Conservation (phyloP, 2,797 vertebrate species). For the Todus mexicanus region DNA sequence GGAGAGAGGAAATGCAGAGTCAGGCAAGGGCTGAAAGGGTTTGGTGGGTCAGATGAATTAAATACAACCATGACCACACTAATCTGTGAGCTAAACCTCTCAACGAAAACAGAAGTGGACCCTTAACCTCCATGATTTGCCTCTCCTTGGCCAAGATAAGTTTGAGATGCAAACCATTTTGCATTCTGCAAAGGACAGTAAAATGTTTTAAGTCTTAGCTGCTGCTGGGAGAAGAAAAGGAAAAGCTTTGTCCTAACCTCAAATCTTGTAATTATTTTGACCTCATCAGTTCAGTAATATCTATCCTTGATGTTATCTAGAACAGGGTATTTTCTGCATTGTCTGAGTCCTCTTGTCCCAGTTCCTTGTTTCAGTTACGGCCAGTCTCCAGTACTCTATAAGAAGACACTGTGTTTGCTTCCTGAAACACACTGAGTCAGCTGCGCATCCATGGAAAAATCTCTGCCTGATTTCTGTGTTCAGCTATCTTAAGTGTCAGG, state of each 20-base stretch:
- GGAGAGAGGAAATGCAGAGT: background rate
- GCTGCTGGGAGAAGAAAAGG: background rate
- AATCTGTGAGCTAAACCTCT: background rate
- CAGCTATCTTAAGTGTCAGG: background rate
- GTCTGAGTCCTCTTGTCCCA: background rate
- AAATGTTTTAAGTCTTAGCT: background rate
- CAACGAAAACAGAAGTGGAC: background rate
- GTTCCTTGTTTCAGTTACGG: background rate
- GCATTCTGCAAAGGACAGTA: rapidly evolving
- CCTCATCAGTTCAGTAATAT: background rate
- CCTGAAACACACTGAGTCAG: background rate
- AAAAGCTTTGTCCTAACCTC: background rate
- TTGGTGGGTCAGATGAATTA: background rate
- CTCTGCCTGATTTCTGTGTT: background rate
- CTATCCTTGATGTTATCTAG: background rate
- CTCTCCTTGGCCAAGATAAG: background rate
- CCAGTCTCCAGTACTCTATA: background rate
- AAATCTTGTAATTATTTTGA: background rate
- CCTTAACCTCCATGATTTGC: background rate
- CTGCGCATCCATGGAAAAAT: background rate
- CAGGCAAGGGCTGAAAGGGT: background rate
- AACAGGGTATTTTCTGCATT: background rate
- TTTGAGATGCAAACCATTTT: background rate
- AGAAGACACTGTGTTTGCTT: background rate
- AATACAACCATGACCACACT: background rate